Percentiles rank a stretch among this genome's conserved stretches.
Conservation (phyloP, 2,113 vertebrate genomes). For the Erpornis zantholeuca region DNA sequence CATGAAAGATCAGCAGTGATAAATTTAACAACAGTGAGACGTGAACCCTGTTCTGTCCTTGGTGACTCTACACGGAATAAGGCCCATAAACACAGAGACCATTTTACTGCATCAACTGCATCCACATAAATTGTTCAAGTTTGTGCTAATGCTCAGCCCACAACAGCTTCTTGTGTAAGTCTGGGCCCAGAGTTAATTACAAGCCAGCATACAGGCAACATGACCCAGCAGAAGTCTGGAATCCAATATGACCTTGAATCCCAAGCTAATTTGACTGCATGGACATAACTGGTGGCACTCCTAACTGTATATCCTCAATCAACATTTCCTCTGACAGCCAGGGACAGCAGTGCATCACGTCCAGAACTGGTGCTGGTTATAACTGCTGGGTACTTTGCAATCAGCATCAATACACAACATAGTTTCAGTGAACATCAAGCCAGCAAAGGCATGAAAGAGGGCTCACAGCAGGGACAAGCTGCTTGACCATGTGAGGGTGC, state of each 20-base stretch:
- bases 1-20: background rate
- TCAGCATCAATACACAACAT: background rate
- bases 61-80: background rate
- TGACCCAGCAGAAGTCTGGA: background rate
- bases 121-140: background rate
- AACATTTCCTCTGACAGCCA: background rate
- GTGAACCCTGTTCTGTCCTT: background rate
- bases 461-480: background rate
- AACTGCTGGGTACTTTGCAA: background rate
- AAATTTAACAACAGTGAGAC: background rate
- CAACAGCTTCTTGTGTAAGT: background rate
- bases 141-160: background rate
- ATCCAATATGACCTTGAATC: background rate
- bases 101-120: background rate
- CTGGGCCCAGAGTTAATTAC: background rate
- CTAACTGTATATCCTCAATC: background rate
- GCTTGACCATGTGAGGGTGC: background rate
- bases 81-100: background rate
- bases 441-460: background rate
- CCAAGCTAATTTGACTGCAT: background rate
- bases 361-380: background rate
- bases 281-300: background rate
- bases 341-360: accelerated
- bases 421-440: background rate
- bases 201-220: background rate